A percentile compares a stretch with the other conserved stretches of the same genome.
Conservation (phyloP, 2,888 invertebrate genomes). For the Eumacrocentrus americanus region DNA sequence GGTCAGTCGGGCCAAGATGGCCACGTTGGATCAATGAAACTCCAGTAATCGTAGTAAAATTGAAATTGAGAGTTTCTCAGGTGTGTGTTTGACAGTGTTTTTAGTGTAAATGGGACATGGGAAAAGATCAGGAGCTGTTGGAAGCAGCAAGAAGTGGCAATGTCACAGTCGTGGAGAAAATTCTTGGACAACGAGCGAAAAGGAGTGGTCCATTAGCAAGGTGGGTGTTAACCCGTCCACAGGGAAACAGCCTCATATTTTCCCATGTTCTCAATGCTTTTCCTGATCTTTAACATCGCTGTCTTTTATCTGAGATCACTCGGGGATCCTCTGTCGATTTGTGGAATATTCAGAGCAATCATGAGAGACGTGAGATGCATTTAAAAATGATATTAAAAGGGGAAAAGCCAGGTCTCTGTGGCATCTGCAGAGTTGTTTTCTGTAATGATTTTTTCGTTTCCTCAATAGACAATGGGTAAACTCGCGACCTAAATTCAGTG, state of each 20-base stretch:
- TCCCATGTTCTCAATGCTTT: neutral
- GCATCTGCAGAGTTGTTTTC: constrained; percentile 22
- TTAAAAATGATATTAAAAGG: too few species aligned
- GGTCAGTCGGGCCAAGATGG: constrained; percentile 70
- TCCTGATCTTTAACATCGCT: constrained; percentile 4
- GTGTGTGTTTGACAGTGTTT: constrained; percentile 38
- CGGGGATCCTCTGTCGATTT: too few species aligned
- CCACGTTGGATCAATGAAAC: constrained; percentile 77
- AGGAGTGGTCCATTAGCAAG: constrained; percentile 93
- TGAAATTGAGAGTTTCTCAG: constrained; percentile 42
- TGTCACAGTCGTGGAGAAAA: constrained; percentile 86
- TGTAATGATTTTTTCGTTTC: constrained; percentile 25
- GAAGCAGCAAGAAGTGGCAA: constrained; percentile 95
- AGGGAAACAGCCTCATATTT: constrained; percentile 19
- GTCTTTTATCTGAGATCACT: too few species aligned
- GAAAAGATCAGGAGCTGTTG: constrained; percentile 95
- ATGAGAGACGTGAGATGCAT: too few species aligned
- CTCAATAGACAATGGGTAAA: neutral
- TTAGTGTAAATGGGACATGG: constrained; percentile 73
- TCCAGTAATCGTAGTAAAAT: constrained; percentile 61
- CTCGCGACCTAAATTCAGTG: neutral
- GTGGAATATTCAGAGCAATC: too few species aligned
- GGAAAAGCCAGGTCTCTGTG: constrained; percentile 3
- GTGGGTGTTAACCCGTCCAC: constrained; percentile 66
- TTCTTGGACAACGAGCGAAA: constrained; percentile 85